These are phyloP conservation scores for Lepidurus arcticus DNA, from an alignment of 1,140 invertebrate genomes.

Conservation along the genomic window DNA sequence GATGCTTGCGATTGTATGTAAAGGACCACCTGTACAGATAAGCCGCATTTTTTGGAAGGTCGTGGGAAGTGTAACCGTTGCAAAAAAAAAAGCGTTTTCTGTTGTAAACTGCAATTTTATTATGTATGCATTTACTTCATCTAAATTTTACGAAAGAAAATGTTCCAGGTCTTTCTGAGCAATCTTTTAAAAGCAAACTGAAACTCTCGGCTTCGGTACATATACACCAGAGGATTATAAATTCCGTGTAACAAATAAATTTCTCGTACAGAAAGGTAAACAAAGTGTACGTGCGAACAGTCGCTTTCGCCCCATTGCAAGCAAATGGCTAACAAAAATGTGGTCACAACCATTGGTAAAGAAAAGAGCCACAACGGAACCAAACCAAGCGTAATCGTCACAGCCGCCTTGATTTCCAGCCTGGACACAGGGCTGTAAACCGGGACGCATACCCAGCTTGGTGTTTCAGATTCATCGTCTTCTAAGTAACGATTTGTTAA, in stretches of 20 bases:
- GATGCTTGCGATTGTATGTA: too few species aligned
- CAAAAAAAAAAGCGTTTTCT: too few species aligned
- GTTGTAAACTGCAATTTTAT: too few species aligned
- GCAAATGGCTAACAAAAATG: not conserved
- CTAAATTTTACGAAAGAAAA: not conserved
- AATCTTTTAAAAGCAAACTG: not conserved
- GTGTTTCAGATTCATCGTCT: not conserved
- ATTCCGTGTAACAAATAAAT: constrained; percentile 5
- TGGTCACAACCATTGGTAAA: not conserved
- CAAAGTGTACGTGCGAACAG: not conserved
- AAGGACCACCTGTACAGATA: too few species aligned
- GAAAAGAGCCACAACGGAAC: constrained; percentile 10
- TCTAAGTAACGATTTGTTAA: not conserved
- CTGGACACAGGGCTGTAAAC: not conserved
- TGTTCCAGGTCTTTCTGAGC: not conserved
- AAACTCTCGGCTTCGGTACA: not conserved
- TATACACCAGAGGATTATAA: not conserved
- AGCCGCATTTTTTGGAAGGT: too few species aligned
- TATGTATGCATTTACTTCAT: too few species aligned
- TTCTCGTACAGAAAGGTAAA: not conserved
- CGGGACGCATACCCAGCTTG: not conserved
- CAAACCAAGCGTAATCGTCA: not conserved
- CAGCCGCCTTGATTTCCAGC: not conserved
- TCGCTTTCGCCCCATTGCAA: not conserved
- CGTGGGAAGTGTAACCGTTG: too few species aligned